A percentile compares a stretch with the other conserved stretches of the same genome.
These are phyloP conservation scores for Acrossocheilus wenchowensis DNA, from an alignment of 2,797 vertebrate genomes.

Conservation along the genomic window DNA sequence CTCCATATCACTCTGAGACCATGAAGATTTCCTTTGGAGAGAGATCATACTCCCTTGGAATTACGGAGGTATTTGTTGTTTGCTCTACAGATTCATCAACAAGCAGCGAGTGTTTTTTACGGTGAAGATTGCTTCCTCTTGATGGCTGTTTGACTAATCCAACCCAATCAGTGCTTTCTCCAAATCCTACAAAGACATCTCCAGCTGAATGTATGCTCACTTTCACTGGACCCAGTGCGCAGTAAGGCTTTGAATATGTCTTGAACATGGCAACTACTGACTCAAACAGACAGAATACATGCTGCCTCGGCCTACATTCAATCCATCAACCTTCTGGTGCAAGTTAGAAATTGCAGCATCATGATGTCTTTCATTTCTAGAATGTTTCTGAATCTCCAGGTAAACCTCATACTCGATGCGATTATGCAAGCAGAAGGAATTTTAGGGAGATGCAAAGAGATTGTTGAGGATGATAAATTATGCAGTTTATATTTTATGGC, in stretches of 20 bases:
- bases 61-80: not conserved
- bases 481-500: constrained; percentile 26
- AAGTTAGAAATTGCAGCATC: constrained; percentile 30
- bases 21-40: not conserved
- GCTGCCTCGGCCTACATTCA: constrained; percentile 12
- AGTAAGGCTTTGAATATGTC: constrained; percentile 17
- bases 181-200: constrained; percentile 23
- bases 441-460: constrained; percentile 28
- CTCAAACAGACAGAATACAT: constrained; percentile 1
- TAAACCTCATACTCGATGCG: constrained; percentile 23
- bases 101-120: constrained; percentile 14
- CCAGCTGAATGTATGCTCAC: constrained; percentile 19
- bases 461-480: constrained; percentile 26
- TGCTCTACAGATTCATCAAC: constrained; percentile 3
- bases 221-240: constrained; percentile 13
- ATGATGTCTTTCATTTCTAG: constrained; percentile 43
- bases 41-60: not conserved
- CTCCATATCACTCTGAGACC: not conserved
- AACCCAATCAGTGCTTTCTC: constrained; percentile 28
- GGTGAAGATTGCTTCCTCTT: not conserved
- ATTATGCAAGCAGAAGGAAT: constrained; percentile 38
- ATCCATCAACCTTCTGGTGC: constrained; percentile 15
- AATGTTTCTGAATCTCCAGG: constrained; percentile 46
- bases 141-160: not conserved
- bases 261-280: constrained; percentile 21